A percentile compares a stretch with the other conserved stretches of the same genome.
phyloP scores from a whole-genome alignment of 2,888 invertebrate genomes.

The Melieria omissa region DNA sequence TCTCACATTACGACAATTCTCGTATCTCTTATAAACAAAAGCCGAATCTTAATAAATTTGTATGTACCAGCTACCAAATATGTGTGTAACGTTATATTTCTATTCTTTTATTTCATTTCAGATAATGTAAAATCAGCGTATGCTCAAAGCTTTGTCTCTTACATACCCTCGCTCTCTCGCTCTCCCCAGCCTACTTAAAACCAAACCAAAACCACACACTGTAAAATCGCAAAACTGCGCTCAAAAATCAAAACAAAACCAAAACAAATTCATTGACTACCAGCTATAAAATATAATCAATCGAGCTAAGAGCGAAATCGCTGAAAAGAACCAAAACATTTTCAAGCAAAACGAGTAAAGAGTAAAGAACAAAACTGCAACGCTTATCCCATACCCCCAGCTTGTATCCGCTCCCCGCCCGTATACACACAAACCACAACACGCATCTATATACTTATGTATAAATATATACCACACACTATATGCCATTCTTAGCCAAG shows the following conservation, averaged over 20 bases:
- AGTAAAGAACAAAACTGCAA: conserved; percentile 5
- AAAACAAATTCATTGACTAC: conserved; percentile 40
- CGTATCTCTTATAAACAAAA: too few relatives aligned
- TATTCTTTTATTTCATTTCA: conserved; percentile 63
- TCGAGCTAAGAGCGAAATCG: conserved; percentile 38
- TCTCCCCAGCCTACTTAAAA: conserved; percentile 30
- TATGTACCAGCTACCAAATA: conserved; percentile 23
- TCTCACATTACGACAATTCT: too few relatives aligned
- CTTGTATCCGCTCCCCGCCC: conserved; percentile 10
- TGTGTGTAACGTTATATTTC: conserved; percentile 57
- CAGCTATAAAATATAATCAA: conserved; percentile 38
- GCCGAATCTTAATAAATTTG: neutral
- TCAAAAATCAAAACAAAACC: conserved; percentile 23
- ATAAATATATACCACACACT: neutral
- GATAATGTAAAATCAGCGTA: conserved; percentile 63
- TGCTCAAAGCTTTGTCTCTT: conserved; percentile 53
- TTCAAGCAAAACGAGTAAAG: too few relatives aligned
- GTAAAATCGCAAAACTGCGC: conserved; percentile 15
- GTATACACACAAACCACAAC: conserved; percentile 4
- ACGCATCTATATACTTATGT: conserved; percentile 13
- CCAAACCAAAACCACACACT: conserved; percentile 12
- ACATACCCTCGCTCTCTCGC: conserved; percentile 32
- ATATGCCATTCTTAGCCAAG: conserved; percentile 35
- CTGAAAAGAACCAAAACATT: conserved; percentile 23
- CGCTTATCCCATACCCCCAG: conserved; percentile 10